A percentile compares a stretch with the other conserved stretches of the same genome.
Conservation (phyloP, 2,888 invertebrate species). For the Sesamia inferens region DNA sequence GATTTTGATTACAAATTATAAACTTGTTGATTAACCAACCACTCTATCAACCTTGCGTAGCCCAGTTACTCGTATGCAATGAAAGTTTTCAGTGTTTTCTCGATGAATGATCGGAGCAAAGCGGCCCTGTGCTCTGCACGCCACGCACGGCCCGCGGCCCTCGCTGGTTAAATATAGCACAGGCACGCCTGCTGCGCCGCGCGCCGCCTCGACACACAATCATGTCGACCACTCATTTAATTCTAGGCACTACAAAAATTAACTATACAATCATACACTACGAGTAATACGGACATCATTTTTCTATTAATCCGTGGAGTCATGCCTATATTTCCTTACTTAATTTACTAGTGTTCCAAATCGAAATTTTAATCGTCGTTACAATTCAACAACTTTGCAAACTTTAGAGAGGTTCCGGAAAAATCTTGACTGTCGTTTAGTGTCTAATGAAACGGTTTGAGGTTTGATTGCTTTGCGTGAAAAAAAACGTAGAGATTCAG, state of each 20-base stretch:
- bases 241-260: conserved; percentile 68
- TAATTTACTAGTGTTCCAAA: background rate
- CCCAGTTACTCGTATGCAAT: conserved; percentile 47
- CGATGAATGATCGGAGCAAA: conserved; percentile 79
- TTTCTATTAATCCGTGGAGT: background rate
- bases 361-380: background rate
- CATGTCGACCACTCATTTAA: conserved; percentile 81
- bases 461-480: conserved; percentile 1
- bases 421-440: conserved; percentile 5
- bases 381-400: background rate
- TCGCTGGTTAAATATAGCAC: conserved; percentile 87
- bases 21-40: conserved; percentile 27
- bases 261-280: conserved; percentile 45
- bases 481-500: conserved; percentile 1
- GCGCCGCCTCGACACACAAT: conserved; percentile 81
- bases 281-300: conserved; percentile 14
- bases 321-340: background rate
- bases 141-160: conserved; percentile 79
- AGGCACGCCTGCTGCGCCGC: conserved; percentile 83
- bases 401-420: background rate
- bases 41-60: conserved; percentile 32
- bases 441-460: background rate
- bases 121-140: conserved; percentile 75
- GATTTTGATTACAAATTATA: conserved; percentile 34
- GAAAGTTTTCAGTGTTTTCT: conserved; percentile 69